Base-by-base conservation (phyloP, 2,113 vertebrate species). In the Phalacrocorax brasilianus region DNA sequence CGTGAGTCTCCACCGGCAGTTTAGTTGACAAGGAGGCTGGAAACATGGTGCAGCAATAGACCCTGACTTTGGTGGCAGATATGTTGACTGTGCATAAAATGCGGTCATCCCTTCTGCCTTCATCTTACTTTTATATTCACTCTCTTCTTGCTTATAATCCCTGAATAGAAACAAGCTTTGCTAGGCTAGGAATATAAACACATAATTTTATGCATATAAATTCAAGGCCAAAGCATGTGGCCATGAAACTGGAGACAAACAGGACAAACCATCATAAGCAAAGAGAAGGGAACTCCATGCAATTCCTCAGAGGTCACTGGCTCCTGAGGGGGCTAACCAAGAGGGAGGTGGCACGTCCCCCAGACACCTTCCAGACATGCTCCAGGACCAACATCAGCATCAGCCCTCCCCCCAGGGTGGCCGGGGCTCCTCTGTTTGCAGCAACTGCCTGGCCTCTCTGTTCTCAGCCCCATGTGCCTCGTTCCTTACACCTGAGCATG, bases 291-390 rank as follows among this genome's bases (percentile, higher is more conserved):
- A 53, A 5, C 15, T 30, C 38, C 7, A 7, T 28, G 35, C 33
- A 68, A 0, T 7, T 70, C 27, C 52, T 88, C n/a, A 42, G 82
- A 88, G 52, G 58, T n/a, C 73, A 73, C 59, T 68, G 52, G 19
- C 8, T 72, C 38, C 49, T 3, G 2, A 59, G 22, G 30, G n/a
- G 7, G 73, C 47, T 82, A 45, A 49, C 10, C 0, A 0, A 59
- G n/a, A 35, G 9, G 33, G 21, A 71, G 14, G 40, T 26, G 21
- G 12, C 24, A n/a, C 2, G 2, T 21, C n/a, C 21, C 0, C 40
- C 53, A 52, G 40, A 40, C 59, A 50, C 44, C 4, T 19, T 47
- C 40, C 0, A 0, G 14, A 30, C 0, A 0, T 24, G 26, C 30
- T 14, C 20, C 52, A 26, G 61, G 38, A 35, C 28, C 7, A 21